Conservation (phyloP, 2,888 invertebrate genomes). For the Cybosia mesomella region DNA sequence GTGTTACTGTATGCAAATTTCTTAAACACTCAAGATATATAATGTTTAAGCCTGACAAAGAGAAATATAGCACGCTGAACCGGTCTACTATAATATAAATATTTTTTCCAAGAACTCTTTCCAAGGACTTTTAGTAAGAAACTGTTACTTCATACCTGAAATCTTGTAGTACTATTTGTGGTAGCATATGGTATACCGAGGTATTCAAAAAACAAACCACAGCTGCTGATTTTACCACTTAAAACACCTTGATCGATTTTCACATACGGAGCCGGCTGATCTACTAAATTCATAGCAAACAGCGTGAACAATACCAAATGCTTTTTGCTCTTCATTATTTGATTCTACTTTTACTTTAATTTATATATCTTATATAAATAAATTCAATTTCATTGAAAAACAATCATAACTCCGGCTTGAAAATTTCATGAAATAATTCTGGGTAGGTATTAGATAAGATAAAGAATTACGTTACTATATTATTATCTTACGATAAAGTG, state of each 20-base stretch:
- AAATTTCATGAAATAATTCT: neutral
- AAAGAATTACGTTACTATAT: neutral
- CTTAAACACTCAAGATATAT: no score
- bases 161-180: slow-evolving; percentile 67
- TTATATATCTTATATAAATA: neutral
- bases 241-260: slow-evolving; percentile 74
- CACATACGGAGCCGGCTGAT: slow-evolving; percentile 78
- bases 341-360: neutral
- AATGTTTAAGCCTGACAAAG: no score
- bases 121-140: no score
- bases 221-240: slow-evolving; percentile 72
- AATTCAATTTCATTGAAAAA: neutral
- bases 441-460: neutral
- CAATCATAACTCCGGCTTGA: neutral
- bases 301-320: slow-evolving; percentile 71
- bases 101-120: no score
- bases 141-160: slow-evolving; percentile 64
- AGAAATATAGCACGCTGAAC: no score
- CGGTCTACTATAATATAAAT: no score
- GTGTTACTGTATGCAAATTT: no score
- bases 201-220: slow-evolving; percentile 78
- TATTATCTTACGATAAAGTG: neutral
- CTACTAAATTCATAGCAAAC: slow-evolving; percentile 75
- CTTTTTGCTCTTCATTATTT: slow-evolving; percentile 66
- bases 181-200: slow-evolving; percentile 79